A percentile compares a stretch with the other conserved stretches of the same genome.
Evolutionary conservation across 2,113 vertebrate genomes (phyloP).

Genomic region (Scomber japonicus): DNA sequence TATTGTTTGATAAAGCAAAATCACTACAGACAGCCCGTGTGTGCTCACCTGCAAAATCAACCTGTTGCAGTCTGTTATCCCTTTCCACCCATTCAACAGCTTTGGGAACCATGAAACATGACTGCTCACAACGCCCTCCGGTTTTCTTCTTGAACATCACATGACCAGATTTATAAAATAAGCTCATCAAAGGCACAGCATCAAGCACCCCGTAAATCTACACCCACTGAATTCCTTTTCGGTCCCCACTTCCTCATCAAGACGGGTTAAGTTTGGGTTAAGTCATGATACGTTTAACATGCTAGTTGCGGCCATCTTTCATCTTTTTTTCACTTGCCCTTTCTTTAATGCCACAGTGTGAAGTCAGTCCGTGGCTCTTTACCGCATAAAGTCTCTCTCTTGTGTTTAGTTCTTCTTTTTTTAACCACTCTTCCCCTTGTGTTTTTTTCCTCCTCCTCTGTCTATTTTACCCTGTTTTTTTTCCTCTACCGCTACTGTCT

Average conservation of each 20-base stretch:
- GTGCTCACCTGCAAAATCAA: not conserved
- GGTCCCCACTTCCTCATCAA: constrained; percentile 17
- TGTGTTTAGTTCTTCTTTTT: constrained; percentile 16
- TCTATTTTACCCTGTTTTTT: constrained; percentile 19
- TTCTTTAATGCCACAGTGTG: not conserved
- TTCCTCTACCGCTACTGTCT: constrained; percentile 33
- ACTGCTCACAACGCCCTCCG: constrained; percentile 3
- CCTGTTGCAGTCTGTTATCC: not conserved
- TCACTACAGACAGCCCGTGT: not conserved
- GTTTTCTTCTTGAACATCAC: constrained; percentile 26
- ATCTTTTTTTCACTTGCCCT: constrained; percentile 14
- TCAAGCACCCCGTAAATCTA: constrained; percentile 1
- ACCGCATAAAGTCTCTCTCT: not conserved
- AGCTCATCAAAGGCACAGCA: constrained; percentile 55
- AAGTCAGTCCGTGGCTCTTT: constrained; percentile 20
- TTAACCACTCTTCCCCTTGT: constrained; percentile 1
- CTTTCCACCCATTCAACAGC: not conserved
- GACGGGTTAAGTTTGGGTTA: constrained; percentile 21
- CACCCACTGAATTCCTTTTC: constrained; percentile 26
- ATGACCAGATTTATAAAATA: constrained; percentile 58
- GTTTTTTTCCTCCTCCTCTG: not conserved
- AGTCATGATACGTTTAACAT: constrained; percentile 37
- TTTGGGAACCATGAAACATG: not conserved
- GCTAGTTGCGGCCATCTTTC: constrained; percentile 1
- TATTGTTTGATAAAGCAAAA: constrained; percentile 4